Percentiles rank a stretch among this genome's conserved stretches.
These are phyloP conservation scores for Channa argus DNA, from an alignment of 2,113 vertebrate species.

Conservation along the genomic window DNA sequence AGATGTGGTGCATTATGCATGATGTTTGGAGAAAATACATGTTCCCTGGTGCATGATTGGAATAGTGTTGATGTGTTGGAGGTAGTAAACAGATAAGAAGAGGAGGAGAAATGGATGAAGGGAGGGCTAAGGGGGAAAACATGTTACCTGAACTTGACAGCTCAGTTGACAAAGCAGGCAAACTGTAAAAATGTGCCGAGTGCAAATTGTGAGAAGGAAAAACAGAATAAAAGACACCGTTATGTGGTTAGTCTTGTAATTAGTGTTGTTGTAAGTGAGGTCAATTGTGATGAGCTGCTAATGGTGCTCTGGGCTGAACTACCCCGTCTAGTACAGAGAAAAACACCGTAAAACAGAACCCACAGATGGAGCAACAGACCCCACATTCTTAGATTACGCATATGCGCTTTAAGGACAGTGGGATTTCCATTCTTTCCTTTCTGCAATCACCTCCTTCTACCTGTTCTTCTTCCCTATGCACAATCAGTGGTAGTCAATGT, in stretches of 20 bases:
- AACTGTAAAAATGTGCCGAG: background rate
- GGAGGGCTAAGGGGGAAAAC: background rate
- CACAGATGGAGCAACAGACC: background rate
- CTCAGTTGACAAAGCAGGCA: background rate
- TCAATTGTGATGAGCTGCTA: constrained; percentile 37
- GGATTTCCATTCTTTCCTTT: constrained; percentile 42
- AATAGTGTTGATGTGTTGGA: background rate
- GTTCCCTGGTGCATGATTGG: background rate
- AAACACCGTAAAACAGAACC: background rate
- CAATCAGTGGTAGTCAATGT: constrained; percentile 59
- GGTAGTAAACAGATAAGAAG: background rate
- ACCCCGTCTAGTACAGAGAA: constrained; percentile 2
- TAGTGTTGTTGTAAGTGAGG: constrained; percentile 37
- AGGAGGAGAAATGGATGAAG: background rate
- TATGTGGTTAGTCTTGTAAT: constrained; percentile 27
- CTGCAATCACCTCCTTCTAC: constrained; percentile 47
- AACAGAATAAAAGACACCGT: background rate
- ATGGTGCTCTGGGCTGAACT: constrained; percentile 12
- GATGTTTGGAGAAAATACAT: constrained; percentile 43
- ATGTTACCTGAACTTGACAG: constrained; percentile 4
- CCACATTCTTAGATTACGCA: background rate
- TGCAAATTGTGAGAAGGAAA: background rate
- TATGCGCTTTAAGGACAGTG: background rate
- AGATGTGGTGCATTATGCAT: constrained; percentile 50
- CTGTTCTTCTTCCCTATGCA: constrained; percentile 21